Evolutionary conservation across 2,797 vertebrate genomes (phyloP).

Genomic region (Danio choprae): DNA sequence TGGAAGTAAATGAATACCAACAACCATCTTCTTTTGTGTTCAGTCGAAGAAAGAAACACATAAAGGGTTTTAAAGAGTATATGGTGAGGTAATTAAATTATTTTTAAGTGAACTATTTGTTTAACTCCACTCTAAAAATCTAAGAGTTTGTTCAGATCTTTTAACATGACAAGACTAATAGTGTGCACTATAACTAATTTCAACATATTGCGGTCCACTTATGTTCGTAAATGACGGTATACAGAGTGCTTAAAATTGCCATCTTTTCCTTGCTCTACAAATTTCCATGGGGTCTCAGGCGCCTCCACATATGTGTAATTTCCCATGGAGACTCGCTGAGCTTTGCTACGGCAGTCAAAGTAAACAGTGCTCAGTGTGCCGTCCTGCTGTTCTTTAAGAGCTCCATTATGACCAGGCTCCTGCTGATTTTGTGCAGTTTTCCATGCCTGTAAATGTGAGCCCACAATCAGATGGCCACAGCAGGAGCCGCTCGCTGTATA

Average conservation of each 20-base stretch:
- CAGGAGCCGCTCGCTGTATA: not conserved
- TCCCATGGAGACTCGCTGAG: not conserved
- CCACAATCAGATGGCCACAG: constrained; percentile 16
- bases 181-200: not conserved
- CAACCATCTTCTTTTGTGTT: no score
- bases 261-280: not conserved
- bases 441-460: constrained; percentile 29
- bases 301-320: not conserved
- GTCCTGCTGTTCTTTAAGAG: constrained; percentile 31
- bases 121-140: not conserved
- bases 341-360: constrained; percentile 19
- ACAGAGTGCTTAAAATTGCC: not conserved
- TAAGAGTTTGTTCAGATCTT: not conserved
- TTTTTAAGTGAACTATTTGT: not conserved
- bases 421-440: constrained; percentile 5
- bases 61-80: no score
- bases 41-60: no score
- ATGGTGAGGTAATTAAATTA: no score
- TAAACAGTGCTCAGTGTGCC: constrained; percentile 18
- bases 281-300: constrained; percentile 1
- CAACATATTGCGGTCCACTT: not conserved
- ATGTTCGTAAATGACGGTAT: constrained; percentile 13
- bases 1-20: no score
- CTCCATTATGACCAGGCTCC: constrained; percentile 17
- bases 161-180: not conserved